These are phyloP conservation scores for Selene dorsalis DNA, from an alignment of 2,797 vertebrate species.

Conservation along the genomic window DNA sequence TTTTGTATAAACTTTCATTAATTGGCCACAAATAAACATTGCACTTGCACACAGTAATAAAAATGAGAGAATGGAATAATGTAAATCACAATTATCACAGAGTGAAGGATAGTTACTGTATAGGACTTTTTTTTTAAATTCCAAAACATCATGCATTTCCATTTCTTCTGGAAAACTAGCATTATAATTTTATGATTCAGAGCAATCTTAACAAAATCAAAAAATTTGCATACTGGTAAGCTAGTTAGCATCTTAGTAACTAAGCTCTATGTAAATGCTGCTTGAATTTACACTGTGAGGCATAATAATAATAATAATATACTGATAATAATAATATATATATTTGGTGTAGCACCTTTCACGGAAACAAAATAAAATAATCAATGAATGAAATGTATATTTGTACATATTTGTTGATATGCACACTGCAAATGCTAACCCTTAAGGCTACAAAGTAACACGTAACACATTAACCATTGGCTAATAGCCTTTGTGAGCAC, in stretches of 20 bases:
- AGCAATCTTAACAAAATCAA: neutral
- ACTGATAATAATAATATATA: no score
- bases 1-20: neutral
- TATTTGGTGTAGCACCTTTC: no score
- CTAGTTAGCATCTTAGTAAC: neutral
- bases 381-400: conserved; percentile 13
- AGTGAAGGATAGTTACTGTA: neutral
- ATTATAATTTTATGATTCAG: no score
- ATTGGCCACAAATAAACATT: neutral
- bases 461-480: neutral
- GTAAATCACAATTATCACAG: neutral
- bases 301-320: no score
- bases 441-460: neutral
- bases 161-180: no score
- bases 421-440: neutral
- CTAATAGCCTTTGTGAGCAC: neutral
- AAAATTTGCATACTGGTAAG: neutral
- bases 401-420: neutral
- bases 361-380: no score
- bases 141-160: neutral
- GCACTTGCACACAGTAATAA: neutral
- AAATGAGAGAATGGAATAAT: neutral
- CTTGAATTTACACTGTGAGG: neutral
- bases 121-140: neutral
- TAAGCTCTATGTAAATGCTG: neutral